Conservation (phyloP, 2,113 vertebrate genomes). For the Myodes glareolus region DNA sequence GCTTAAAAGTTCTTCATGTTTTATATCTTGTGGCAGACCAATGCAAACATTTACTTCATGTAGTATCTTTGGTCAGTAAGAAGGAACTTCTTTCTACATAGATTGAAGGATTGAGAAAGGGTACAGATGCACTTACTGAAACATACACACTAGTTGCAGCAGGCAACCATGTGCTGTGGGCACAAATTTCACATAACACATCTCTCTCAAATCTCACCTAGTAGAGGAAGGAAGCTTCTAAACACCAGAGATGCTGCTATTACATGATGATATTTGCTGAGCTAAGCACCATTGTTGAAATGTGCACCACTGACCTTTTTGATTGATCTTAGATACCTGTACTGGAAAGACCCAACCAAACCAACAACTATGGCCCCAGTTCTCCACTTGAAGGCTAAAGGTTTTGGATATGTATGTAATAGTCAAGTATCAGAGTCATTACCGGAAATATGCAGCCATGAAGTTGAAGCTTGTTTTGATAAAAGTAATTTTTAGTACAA, state of each 20-base stretch:
- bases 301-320: neutral
- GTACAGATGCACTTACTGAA: neutral
- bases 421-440: neutral
- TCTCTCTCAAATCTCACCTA: neutral
- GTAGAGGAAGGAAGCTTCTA: neutral
- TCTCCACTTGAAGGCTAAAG: neutral
- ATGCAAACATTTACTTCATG: neutral
- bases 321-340: neutral
- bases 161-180: neutral
- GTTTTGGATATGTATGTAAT: neutral
- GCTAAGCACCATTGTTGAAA: neutral
- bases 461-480: neutral
- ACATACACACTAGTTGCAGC: neutral
- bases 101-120: neutral
- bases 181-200: neutral
- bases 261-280: neutral
- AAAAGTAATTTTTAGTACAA: neutral
- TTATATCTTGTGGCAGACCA: neutral
- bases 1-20: neutral
- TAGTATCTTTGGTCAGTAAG: neutral
- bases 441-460: neutral
- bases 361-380: neutral
- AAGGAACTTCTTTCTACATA: neutral
- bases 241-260: neutral
- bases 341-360: neutral